Base-by-base conservation (phyloP, 1,140 invertebrate genomes). In the Trachelipus rathkii region DNA sequence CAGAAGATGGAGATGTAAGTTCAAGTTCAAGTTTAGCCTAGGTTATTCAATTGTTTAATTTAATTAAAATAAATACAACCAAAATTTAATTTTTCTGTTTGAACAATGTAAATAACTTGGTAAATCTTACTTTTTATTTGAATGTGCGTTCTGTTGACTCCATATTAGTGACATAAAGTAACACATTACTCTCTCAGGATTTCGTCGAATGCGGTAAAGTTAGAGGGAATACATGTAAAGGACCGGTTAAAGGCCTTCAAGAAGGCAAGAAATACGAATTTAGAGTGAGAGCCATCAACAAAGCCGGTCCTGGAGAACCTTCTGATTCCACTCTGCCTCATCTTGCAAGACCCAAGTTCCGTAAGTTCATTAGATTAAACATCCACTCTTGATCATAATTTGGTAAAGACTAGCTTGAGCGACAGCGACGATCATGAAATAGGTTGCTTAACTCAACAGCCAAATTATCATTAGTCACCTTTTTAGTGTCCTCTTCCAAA, bases 191-290 rank as follows among this genome's bases (percentile, higher is more conserved):
- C 1, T 33, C 33, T 1, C 72, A 78, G 78, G 73, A 81, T 6
- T 92, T 89, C 82, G 84, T 87, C 0, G 90, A 93, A 86, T 92
- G 90, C 43, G 91, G 89, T 2, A 93, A 95, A 86, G 88, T 93
- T 46, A 86, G 89, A 76, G 93, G 93, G 45, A 91, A 92, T 73
- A 85, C 89, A 71, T 94, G 92, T 82, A 90, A 91, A 82, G 94
- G 92, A 21, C 90, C 91, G 21, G 94, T 98, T 1, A 91, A 91
- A 0, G 93, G 93, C 85, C 86, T 99, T 75, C 93, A 94, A 83
- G 93, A 96, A 86, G 96, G 96, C 23, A 94, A 96, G 84, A 93
- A 94, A 82, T 96, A 96, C 83, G 94, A 98, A 87, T 99, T 99
- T 88, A 87, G 97, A 75, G 91, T 99, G 0, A 87, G 92, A 68